Base-by-base conservation (phyloP, 2,113 vertebrate species). In the Camelus dromedarius region DNA sequence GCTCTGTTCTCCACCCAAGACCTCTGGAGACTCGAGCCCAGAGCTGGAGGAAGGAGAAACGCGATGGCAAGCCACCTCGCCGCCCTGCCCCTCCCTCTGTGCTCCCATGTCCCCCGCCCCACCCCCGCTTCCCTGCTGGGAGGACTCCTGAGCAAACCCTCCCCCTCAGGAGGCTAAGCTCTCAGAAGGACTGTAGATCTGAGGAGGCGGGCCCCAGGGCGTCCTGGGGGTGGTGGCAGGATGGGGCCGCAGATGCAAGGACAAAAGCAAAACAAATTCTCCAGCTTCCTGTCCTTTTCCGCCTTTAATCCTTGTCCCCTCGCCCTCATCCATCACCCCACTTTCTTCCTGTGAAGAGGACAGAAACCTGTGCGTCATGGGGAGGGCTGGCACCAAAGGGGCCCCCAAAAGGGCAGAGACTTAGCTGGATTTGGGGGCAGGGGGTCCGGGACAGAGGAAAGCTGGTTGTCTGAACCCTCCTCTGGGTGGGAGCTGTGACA, bases 131-230 rank as follows among this genome's bases (percentile, higher is more conserved):
- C 42, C 64, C 24, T 19, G 28, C 4, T 8, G 18, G 73, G 26
- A 14, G 35, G 48, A n/a, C 82, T 66, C 32, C 50, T 38, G 60
- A 56, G 52, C n/a, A 72, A 62, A 52, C 26, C 16, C 26, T 50
- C 22, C 30, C 0, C 38, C 69, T n/a, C 18, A 50, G 32, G 30
- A 30, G 60, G 56, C 48, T 56, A 8, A 76, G 24, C 48, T 64
- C 30, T 6, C 26, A 42, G 56, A 26, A 84, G 20, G 30, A 1
- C 1, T 22, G 15, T 8, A 35, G 38, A 42, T 38, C 8, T 1
- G 24, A 85, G 46, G 2, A 2, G 4, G 0, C 18, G 60, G 54
- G 48, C 35, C 14, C 46, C 4, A 0, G 4, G 14, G 2, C 5
- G 28, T 26, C 18, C 24, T 10, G 73, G 46, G 30, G 69, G 4